A percentile compares a stretch with the other conserved stretches of the same genome.
Evolutionary conservation across 1,140 invertebrate species (phyloP).

Genomic region (Heliconius melpomene): DNA sequence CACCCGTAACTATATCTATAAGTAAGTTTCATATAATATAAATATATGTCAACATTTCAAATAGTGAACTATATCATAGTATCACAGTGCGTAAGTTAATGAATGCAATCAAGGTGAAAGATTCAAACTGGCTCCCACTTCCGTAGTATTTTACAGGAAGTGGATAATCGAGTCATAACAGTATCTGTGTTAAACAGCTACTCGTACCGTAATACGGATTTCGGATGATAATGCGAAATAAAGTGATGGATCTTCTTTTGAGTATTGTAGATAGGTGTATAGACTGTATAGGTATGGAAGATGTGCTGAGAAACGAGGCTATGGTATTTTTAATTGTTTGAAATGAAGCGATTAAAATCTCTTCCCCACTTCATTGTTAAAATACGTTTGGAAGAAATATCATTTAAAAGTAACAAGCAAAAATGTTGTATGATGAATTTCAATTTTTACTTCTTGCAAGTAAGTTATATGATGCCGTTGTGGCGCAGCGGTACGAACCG

Average conservation of each 20-base stretch:
- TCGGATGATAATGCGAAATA: slow-evolving; percentile 14
- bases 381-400: no score
- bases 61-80: not conserved
- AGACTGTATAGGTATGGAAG: no score
- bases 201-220: slow-evolving; percentile 12
- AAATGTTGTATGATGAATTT: no score
- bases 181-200: slow-evolving; percentile 10
- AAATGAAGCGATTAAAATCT: no score
- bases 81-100: not conserved
- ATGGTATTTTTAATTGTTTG: no score
- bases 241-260: not conserved
- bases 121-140: slow-evolving; percentile 1
- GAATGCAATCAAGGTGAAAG: slow-evolving; percentile 12
- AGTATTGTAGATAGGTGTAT: no score
- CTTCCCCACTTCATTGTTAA: no score
- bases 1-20: not conserved
- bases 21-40: not conserved
- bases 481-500: no score
- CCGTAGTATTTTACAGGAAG: slow-evolving; percentile 10
- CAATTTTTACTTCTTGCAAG: no score
- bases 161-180: slow-evolving; percentile 5
- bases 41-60: not conserved
- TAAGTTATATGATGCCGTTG: no score
- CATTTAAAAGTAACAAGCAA: no score
- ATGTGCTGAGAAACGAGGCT: no score